Percentiles rank a stretch among this genome's conserved stretches.
Evolutionary conservation across 1,140 invertebrate species (phyloP).

Genomic region (roundworm (Caenorhabditis elegans)): WBcel235 BX284606.5:8017501-8018000

Average conservation of each 20-base stretch:
- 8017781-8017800: not conserved
- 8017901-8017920: not conserved
- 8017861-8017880: not conserved
- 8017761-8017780: no score
- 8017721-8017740: no score
- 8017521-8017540: conserved; percentile 23
- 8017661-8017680: not conserved
- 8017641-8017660: conserved; percentile 7
- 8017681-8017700: not conserved
- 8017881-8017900: conserved; percentile 27
- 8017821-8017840: not conserved
- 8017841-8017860: not conserved
- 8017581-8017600: conserved; percentile 26
- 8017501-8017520: not conserved
- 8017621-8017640: conserved; percentile 28
- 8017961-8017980: not conserved
- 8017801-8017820: not conserved
- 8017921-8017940: conserved; percentile 18
- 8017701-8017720: no score
- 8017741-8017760: no score
- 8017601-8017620: not conserved
- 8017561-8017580: conserved; percentile 13
- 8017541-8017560: conserved; percentile 3
- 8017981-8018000: not conserved
- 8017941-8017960: not conserved